A percentile compares a stretch with the other conserved stretches of the same genome.
Conservation (phyloP, 2,797 vertebrate genomes). For the Megalops cyprinoides region DNA sequence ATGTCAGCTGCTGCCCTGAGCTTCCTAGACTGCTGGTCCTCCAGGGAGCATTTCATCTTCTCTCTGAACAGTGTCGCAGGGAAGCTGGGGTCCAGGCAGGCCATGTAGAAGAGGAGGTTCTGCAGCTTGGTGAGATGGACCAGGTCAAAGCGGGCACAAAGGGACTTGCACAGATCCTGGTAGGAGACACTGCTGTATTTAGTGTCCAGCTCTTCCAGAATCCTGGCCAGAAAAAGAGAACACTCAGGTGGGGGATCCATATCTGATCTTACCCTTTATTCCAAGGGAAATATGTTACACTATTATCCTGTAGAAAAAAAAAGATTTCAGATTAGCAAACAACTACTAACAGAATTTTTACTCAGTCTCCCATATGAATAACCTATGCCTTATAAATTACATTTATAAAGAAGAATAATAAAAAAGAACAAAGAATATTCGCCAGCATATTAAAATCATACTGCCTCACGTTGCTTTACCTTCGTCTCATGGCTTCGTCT, state of each 20-base stretch:
- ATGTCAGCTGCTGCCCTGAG: conserved; percentile 94
- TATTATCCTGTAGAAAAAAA: conserved; percentile 10
- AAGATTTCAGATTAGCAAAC: neutral
- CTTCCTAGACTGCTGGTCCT: conserved; percentile 89
- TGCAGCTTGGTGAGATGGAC: conserved; percentile 87
- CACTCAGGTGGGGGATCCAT: conserved; percentile 73
- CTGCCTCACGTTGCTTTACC: too few relatives aligned
- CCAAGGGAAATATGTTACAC: conserved; percentile 24
- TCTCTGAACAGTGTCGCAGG: conserved; percentile 94
- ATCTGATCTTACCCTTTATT: conserved; percentile 21
- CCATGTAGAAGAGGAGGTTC: conserved; percentile 88
- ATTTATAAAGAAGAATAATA: too few relatives aligned
- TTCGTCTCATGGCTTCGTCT: too few relatives aligned
- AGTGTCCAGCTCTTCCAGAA: conserved; percentile 90
- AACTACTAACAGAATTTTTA: conserved; percentile 17
- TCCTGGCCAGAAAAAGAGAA: conserved; percentile 86
- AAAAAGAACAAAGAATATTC: too few relatives aligned
- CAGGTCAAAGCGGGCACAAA: conserved; percentile 90
- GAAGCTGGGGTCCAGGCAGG: conserved; percentile 92
- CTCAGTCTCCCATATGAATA: too few relatives aligned
- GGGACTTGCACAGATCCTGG: conserved; percentile 92
- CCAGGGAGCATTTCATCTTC: conserved; percentile 81
- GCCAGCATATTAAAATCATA: too few relatives aligned
- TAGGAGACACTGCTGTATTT: conserved; percentile 87
- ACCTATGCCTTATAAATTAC: too few relatives aligned